Evolutionary conservation across 2,888 invertebrate species (phyloP).

Genomic region (Endomychus coccineus): DNA sequence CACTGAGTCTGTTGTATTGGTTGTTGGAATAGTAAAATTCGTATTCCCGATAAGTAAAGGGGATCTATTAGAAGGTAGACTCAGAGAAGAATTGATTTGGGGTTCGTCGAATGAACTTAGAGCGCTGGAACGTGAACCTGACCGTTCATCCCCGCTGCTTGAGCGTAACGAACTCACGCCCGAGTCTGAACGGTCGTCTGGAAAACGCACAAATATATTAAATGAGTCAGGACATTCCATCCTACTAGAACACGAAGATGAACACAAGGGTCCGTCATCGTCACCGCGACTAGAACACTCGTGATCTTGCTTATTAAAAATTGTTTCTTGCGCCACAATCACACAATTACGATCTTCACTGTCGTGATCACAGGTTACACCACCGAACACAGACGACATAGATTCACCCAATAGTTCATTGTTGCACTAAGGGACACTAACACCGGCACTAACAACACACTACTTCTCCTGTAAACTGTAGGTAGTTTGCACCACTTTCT

Average conservation of each 20-base stretch:
- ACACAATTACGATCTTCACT: too few species aligned
- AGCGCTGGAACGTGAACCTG: slow-evolving; percentile 68
- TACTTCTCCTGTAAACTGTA: too few species aligned
- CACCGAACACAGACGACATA: too few species aligned
- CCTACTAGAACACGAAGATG: slow-evolving; percentile 35
- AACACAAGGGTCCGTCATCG: slow-evolving; percentile 44
- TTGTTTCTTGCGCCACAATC: too few species aligned
- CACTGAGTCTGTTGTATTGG: slow-evolving; percentile 35
- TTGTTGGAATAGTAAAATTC: too few species aligned
- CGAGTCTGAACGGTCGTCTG: slow-evolving; percentile 45
- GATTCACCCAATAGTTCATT: too few species aligned
- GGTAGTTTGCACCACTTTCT: too few species aligned
- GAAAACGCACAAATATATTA: slow-evolving; percentile 44
- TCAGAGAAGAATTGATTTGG: slow-evolving; percentile 40
- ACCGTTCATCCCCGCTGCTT: slow-evolving; percentile 65
- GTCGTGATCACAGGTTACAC: too few species aligned
- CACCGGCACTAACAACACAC: too few species aligned
- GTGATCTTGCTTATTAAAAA: slow-evolving; percentile 32
- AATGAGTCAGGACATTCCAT: slow-evolving; percentile 25
- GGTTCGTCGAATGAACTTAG: slow-evolving; percentile 68
- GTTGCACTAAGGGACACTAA: too few species aligned
- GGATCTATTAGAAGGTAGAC: slow-evolving; percentile 33
- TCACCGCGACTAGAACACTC: slow-evolving; percentile 42
- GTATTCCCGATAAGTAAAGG: slow-evolving; percentile 34
- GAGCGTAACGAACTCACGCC: slow-evolving; percentile 69